Evolutionary conservation across 2,113 vertebrate species (phyloP), one percentile per base, ranked within the genome.

Genomic region (Cinclus mexicanus): DNA sequence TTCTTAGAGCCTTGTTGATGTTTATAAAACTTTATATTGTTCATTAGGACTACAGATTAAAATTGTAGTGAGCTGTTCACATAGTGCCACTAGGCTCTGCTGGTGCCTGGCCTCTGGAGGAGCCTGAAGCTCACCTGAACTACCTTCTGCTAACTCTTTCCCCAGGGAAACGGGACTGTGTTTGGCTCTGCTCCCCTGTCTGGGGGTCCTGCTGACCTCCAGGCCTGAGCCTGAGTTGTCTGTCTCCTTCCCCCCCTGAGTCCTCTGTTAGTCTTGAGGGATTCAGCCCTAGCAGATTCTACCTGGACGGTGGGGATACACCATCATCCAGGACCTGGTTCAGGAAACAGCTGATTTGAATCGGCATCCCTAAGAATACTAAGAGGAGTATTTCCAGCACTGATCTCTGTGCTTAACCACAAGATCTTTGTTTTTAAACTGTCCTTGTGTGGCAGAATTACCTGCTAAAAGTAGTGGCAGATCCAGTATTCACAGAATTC

Each of bases 1-100:
- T 79, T 98, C 96, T 97, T 90, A 90, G 95, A 96, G 97, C 95
- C 97, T 94, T 96, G 96, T 97, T 97, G 95, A 81, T 94, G 97
- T 92, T 96, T 98, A 94, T 95, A 97, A 97, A 97, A 96, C 92
- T 98, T 97, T 95, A 94, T 97, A 93, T 97, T 53, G 4, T 97
- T 97, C 96, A 96, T 98, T 97, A 97, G 96, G 95, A 61, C 89
- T 87, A 56, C 78, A 95, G 84, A 96, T 95, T 81, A 97, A 93
- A 97, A 83, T 75, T 33, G 67, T 47, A 55, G 76, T 0, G 84
- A 95, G 92, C 93, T 92, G 37, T 42, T 93, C 31, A 6, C 6
- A 1, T 25, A 16, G 28, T 22, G 5, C 3, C 14, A n/a, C 81
- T 29, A 5, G 6, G 46, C 56, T 74, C 65, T 81, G 86, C 79